Conservation (phyloP, 2,113 vertebrate genomes). For the Forbesichthys agassizii region DNA sequence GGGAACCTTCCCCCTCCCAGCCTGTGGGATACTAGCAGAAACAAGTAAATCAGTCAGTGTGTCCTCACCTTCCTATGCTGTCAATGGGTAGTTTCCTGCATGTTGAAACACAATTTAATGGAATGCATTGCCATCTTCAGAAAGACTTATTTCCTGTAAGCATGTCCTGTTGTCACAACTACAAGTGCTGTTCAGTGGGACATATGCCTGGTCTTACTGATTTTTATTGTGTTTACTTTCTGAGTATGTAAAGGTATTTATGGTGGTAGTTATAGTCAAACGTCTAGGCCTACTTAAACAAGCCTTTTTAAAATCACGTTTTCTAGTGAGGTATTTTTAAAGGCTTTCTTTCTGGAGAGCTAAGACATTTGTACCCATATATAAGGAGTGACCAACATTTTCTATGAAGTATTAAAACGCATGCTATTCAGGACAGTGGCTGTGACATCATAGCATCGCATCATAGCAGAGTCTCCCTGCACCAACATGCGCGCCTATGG, state of each 20-base stretch:
- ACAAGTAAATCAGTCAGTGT: slow-evolving; percentile 18
- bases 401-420: too few species aligned
- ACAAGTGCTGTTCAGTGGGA: slow-evolving; percentile 4
- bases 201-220: not conserved
- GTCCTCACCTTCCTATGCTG: not conserved
- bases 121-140: slow-evolving; percentile 34
- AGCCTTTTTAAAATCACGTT: too few species aligned
- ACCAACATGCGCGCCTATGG: slow-evolving; percentile 25
- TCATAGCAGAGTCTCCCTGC: slow-evolving; percentile 23
- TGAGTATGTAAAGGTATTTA: not conserved
- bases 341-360: too few species aligned
- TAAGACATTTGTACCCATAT: too few species aligned
- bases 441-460: slow-evolving; percentile 18
- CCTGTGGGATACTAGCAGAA: slow-evolving; percentile 7
- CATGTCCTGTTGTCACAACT: slow-evolving; percentile 21
- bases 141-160: slow-evolving; percentile 35
- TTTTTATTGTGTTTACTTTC: not conserved
- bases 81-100: slow-evolving; percentile 11
- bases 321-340: too few species aligned
- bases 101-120: slow-evolving; percentile 61
- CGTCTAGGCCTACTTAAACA: not conserved
- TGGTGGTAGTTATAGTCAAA: not conserved
- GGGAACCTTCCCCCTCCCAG: too few species aligned
- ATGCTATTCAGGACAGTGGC: too few species aligned
- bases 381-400: too few species aligned